Percentiles rank a stretch among this genome's conserved stretches.
Conservation (phyloP, 2,113 vertebrate genomes). For the Siniperca knerii region DNA sequence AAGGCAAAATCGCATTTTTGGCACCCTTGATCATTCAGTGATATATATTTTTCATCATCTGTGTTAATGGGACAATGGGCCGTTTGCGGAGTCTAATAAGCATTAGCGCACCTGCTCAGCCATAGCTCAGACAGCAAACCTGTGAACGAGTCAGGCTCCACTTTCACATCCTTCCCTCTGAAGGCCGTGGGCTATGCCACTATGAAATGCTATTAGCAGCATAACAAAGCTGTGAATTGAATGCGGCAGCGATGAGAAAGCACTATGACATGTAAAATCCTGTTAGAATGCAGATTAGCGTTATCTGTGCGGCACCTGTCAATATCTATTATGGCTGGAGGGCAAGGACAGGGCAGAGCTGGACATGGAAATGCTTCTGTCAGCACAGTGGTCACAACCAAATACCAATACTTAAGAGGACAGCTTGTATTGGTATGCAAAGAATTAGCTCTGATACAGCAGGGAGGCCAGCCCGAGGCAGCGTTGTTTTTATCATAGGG, state of each 20-base stretch:
- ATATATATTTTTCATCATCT: not conserved
- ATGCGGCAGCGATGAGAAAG: slow-evolving; percentile 42
- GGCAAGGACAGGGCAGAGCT: slow-evolving; percentile 58
- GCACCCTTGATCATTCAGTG: not conserved
- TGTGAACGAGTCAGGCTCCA: slow-evolving; percentile 9
- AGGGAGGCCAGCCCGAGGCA: not conserved
- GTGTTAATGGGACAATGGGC: not conserved
- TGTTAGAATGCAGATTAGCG: slow-evolving; percentile 68
- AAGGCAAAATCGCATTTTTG: not conserved
- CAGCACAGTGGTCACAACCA: slow-evolving; percentile 50
- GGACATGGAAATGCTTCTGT: slow-evolving; percentile 60
- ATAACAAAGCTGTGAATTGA: slow-evolving; percentile 59
- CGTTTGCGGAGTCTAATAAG: not conserved
- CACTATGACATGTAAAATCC: slow-evolving; percentile 56
- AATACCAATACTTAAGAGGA: slow-evolving; percentile 20
- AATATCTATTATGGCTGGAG: slow-evolving; percentile 57
- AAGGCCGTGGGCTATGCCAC: slow-evolving; percentile 32
- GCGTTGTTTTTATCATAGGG: slow-evolving; percentile 21
- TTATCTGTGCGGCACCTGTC: slow-evolving; percentile 68
- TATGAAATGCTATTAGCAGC: slow-evolving; percentile 58
- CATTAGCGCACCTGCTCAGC: slow-evolving; percentile 34
- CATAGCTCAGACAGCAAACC: not conserved
- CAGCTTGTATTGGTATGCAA: slow-evolving; percentile 35
- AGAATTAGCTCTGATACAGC: slow-evolving; percentile 25
- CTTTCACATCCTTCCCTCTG: slow-evolving; percentile 14